Base-by-base conservation (phyloP, 2,888 invertebrate genomes). In the Drosophila melanocephala region DNA sequence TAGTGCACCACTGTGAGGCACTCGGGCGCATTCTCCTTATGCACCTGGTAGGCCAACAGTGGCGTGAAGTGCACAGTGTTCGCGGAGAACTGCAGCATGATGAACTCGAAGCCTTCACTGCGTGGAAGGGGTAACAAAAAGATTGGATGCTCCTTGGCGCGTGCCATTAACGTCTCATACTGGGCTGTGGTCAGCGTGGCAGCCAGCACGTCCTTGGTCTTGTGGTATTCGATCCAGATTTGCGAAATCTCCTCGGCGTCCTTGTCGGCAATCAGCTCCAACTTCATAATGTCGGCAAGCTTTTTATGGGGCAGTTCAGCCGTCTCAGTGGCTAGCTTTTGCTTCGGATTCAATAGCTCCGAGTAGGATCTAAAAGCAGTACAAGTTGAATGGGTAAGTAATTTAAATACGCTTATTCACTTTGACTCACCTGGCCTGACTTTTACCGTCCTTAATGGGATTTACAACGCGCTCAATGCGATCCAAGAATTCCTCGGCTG, bases 21-120 rank as follows among this genome's bases (percentile, higher is more conserved):
- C 92, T 97, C 97, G 0, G 98, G 97, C 0, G 98, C 97, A 94
- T 97, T 97, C 93, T 97, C 98, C 89, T 96, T 96, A 89, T 97
- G 97, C 2, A 97, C 95, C 95, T 98, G 98, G 93, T 96, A 98
- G 87, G 97, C 97, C 44, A 97, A 94, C 12, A 98, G 94, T 0
- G 98, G 97, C 2, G 98, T 98, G 92, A 98, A 97, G 92, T 98
- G 97, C 28, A 97, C 95, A 56, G 96, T 94, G 79, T 96, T 95
- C 4, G 95, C 95, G 50, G 95, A 94, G 92, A 96, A 96, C 92
- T 98, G 97, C 61, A 95, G 94, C 94, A 98, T 94, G 63, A 98
- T 95, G 92, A 98, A 98, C 93, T 98, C 98, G 90, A 97, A 98
- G 16, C 98, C 98, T 85, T 97, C 95, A 28, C 96, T 95, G 60